Conservation (phyloP, 2,888 invertebrate genomes). For the Andricus curvator region DNA sequence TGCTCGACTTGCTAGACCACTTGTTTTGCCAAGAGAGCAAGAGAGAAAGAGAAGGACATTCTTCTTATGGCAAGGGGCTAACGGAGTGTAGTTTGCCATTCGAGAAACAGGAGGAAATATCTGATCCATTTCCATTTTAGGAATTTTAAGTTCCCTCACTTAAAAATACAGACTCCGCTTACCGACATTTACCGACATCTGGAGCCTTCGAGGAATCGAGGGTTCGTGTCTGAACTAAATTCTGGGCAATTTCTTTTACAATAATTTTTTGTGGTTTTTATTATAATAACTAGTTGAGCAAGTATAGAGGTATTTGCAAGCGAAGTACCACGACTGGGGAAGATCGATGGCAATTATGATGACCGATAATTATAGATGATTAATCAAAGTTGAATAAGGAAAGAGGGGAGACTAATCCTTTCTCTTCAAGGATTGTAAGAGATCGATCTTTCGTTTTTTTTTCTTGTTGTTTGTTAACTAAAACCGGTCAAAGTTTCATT, state of each 20-base stretch:
- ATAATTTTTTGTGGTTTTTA: not conserved
- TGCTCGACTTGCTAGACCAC: conserved; percentile 75
- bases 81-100: conserved; percentile 48
- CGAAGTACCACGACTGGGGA: not conserved
- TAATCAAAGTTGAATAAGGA: conserved; percentile 7
- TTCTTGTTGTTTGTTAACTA: not conserved
- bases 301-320: not conserved
- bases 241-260: not conserved
- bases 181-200: not conserved
- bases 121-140: not conserved
- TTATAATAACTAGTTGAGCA: conserved; percentile 1
- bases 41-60: conserved; percentile 49
- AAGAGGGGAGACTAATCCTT: not conserved
- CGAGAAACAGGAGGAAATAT: not conserved
- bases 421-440: not conserved
- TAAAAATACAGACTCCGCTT: not conserved
- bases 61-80: conserved; percentile 40
- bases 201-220: not conserved
- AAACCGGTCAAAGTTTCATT: not conserved
- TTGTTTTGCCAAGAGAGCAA: conserved; percentile 68
- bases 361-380: conserved; percentile 28
- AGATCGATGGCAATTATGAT: conserved; percentile 35
- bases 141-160: not conserved
- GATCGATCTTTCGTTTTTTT: not conserved
- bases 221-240: not conserved